Conservation (phyloP, 1,140 invertebrate genomes). For the Hylyphantes graminicola region DNA sequence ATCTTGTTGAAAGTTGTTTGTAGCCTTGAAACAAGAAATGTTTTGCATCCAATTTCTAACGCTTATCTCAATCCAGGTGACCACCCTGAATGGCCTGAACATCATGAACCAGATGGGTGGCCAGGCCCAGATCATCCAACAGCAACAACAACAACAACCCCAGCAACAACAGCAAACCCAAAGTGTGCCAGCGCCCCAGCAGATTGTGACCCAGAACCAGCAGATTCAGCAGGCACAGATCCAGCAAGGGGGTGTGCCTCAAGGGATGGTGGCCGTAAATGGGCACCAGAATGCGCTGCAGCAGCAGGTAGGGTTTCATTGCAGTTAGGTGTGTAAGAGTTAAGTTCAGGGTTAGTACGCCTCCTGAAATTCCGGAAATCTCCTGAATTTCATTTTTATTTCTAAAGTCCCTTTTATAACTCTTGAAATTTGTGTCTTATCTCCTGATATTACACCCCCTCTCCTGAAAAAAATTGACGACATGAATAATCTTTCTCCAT, state of each 20-base stretch:
- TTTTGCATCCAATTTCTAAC: slow-evolving; percentile 1
- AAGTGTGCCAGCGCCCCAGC: not conserved
- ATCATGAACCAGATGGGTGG: slow-evolving; percentile 35
- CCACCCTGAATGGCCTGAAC: slow-evolving; percentile 37
- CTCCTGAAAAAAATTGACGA: no score
- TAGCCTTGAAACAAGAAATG: no score
- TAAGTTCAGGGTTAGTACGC: no score
- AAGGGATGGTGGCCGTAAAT: slow-evolving; percentile 50
- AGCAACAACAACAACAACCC: slow-evolving; percentile 16
- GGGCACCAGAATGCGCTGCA: slow-evolving; percentile 45
- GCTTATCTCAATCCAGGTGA: slow-evolving; percentile 7
- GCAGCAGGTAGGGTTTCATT: slow-evolving; percentile 6
- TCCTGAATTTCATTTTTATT: no score
- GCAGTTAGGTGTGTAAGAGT: not conserved
- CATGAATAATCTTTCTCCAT: no score
- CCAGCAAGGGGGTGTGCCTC: slow-evolving; percentile 5
- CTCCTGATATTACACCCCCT: no score
- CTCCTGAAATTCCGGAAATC: no score
- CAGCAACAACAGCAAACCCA: slow-evolving; percentile 6
- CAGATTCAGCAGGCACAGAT: slow-evolving; percentile 9
- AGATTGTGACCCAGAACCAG: not conserved
- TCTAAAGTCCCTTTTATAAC: no score
- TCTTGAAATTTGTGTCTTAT: no score
- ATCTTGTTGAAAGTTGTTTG: no score
- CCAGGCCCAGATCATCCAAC: slow-evolving; percentile 45